Percentiles rank a stretch among this genome's conserved stretches.
phyloP scores from a whole-genome alignment of 2,113 vertebrate species.

The Nibea albiflora region DNA sequence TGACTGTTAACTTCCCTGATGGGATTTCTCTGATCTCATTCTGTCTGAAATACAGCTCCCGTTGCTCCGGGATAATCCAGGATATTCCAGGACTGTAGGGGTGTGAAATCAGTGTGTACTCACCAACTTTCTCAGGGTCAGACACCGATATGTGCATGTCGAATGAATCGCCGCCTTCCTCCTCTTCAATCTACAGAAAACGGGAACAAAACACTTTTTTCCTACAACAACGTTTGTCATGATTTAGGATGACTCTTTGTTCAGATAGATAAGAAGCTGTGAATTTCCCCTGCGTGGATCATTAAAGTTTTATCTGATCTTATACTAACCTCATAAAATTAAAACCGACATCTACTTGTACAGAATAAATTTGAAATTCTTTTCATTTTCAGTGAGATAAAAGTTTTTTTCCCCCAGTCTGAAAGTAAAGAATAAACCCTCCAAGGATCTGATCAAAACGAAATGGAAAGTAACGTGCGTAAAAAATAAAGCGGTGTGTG shows the following conservation, averaged over 20 bases:
- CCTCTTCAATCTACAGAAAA: constrained; percentile 90
- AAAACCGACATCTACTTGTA: no score
- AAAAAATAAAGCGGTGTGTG: background rate
- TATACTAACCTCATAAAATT: no score
- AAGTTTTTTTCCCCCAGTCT: no score
- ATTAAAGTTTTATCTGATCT: no score
- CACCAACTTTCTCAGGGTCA: constrained; percentile 99
- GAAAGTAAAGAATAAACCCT: no score
- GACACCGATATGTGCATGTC: constrained; percentile 96
- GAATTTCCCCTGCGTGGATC: no score
- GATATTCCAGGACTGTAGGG: background rate
- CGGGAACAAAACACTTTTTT: background rate
- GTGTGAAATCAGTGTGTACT: constrained; percentile 58
- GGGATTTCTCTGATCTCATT: background rate
- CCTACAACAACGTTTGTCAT: background rate
- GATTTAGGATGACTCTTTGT: background rate
- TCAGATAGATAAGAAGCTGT: no score
- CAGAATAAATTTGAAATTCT: no score
- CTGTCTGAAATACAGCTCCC: background rate
- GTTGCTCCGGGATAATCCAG: background rate
- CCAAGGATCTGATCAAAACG: no score
- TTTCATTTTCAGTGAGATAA: no score
- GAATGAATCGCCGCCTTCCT: constrained; percentile 90
- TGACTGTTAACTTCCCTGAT: background rate
- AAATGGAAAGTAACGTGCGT: background rate